Evolutionary conservation across 2,888 invertebrate species (phyloP).

Genomic region (Tinea pellionella): DNA sequence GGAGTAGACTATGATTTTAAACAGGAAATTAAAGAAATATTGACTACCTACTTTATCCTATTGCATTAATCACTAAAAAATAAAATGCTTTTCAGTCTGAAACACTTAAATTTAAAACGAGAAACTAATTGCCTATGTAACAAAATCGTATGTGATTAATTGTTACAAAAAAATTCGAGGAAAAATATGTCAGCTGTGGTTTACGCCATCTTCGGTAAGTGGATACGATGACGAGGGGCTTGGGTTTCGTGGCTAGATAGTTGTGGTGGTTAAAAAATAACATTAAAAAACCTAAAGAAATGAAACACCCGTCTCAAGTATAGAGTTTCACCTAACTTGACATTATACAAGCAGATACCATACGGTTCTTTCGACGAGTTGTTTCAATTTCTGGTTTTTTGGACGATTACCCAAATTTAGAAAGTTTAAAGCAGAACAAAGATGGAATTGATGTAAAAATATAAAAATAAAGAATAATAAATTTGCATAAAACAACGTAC

Average conservation of each 20-base stretch:
- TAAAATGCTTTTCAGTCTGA: too few relatives aligned
- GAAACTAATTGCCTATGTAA: background rate
- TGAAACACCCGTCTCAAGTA: constrained; percentile 40
- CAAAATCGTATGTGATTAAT: background rate
- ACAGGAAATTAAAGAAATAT: background rate
- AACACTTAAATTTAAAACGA: too few relatives aligned
- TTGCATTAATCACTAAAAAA: too few relatives aligned
- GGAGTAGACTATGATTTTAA: background rate
- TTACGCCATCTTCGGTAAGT: constrained; percentile 41
- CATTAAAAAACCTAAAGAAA: constrained; percentile 28
- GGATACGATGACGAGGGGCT: constrained; percentile 38
- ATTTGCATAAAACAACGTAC: background rate
- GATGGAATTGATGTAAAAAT: background rate
- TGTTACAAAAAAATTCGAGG: background rate
- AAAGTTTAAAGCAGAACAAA: background rate
- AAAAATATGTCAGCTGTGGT: constrained; percentile 4
- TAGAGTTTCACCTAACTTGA: constrained; percentile 47
- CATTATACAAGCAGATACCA: constrained; percentile 4
- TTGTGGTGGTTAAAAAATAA: constrained; percentile 43
- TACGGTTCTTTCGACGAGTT: background rate
- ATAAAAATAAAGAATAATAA: background rate
- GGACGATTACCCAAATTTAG: background rate
- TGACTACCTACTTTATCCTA: background rate
- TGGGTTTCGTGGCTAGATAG: constrained; percentile 46
- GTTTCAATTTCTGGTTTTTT: constrained; percentile 1